Base-by-base conservation (phyloP, 2,113 vertebrate species). In the Rutilus rutilus region DNA sequence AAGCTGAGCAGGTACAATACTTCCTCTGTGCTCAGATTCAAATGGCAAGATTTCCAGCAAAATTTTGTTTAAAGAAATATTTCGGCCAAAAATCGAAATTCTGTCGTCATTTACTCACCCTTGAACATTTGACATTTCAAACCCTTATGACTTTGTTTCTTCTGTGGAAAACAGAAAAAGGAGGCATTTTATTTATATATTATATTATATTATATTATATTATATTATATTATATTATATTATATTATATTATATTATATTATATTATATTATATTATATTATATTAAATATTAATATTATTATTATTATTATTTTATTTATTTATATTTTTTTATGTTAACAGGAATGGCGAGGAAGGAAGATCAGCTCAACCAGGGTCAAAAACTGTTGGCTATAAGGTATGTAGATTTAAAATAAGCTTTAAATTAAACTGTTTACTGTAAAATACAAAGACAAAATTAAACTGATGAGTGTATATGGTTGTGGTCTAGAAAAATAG, bases 311-410 rank as follows among this genome's bases (percentile, higher is more conserved):
- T 30, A 30, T 30, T 30, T 27, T 27, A 27, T n/a, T 27, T 27
- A 27, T 27, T 2, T 30, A 30, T 33, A 33, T 33, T n/a, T 47
- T 84, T 71, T 59, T 54, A 9, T 86, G 8, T 76, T 54, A 30
- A 57, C 89, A 99, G 97, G 97, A 83, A 97, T 98, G 96, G 96
- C 97, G 74, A 92, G 97, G 27, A 97, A 97, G 89, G 97, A 96
- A 62, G 97, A 99, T 86, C 95, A 97, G 30, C 93, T 99, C 88
- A 97, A 95, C 1, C 94, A 96, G 0, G 94, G 96, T n/a, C 97
- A 98, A 92, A 96, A 94, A 89, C 94, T 94, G 52, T 87, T 99
- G 78, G 97, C 97, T 14, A 97, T 99, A 74, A 97, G 96, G 97
- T 99, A 91, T 86, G 95, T 89, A 85, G 86, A 67, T 33, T 47